Percentiles rank a stretch among this genome's conserved stretches.
These are phyloP conservation scores for Gulo gulo DNA, from an alignment of 2,113 vertebrate species.

Conservation along the genomic window DNA sequence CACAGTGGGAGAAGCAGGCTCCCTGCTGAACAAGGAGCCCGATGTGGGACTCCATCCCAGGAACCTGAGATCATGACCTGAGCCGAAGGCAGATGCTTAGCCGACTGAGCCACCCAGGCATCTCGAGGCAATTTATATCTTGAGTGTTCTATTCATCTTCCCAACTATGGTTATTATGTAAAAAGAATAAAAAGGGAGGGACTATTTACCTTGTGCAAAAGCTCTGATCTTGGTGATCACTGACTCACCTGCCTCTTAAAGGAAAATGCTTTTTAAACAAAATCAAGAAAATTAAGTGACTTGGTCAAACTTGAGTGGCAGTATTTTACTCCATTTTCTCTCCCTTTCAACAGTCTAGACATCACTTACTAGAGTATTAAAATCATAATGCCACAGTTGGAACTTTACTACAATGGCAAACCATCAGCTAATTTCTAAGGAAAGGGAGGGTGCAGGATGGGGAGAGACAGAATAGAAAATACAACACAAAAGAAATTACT, in stretches of 20 bases:
- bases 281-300: conserved; percentile 35
- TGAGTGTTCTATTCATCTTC: not conserved
- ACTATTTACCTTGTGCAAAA: not conserved
- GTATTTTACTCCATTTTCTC: not conserved
- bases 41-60: no score
- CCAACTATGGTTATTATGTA: not conserved
- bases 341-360: not conserved
- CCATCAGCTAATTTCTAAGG: not conserved
- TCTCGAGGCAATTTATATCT: not conserved
- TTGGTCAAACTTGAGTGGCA: not conserved
- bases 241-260: not conserved
- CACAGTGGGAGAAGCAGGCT: no score
- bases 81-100: no score
- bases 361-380: not conserved
- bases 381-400: not conserved
- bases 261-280: conserved; percentile 5
- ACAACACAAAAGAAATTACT: not conserved
- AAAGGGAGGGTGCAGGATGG: not conserved
- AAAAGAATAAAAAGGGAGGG: not conserved
- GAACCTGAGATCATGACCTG: no score
- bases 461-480: not conserved
- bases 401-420: not conserved
- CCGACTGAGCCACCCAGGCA: no score
- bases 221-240: not conserved
- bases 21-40: no score